Base-by-base conservation (phyloP, 2,797 vertebrate species). In the Myotis pilosus region DNA sequence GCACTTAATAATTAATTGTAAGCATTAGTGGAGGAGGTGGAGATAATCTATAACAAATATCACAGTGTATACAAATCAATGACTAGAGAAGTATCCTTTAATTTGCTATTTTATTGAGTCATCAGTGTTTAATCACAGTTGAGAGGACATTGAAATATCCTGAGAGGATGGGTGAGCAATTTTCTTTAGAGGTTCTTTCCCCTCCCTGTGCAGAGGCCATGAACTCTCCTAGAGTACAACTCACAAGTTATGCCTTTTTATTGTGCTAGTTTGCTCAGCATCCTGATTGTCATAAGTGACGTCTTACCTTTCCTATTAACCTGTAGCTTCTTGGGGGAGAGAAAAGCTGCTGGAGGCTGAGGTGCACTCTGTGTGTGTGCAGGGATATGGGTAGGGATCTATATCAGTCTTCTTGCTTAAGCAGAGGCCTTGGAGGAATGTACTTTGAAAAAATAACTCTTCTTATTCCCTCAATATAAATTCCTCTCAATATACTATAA, bases 11-110 rank as follows among this genome's bases (percentile, higher is more conserved):
- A 78, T 62, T 76, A 41, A 86, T 53, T 49, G 13, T 16, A 88
- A 64, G 20, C n/a, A 75, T 76, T 30, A 87, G 28, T 19, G 17
- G 47, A 94, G 69, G 72, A 87, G 38, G 44, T 33, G 3, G 33
- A 86, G 30, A 92, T 41, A 92, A 82, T 95, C 62, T 87, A 12
- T 81, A 94, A 44, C 19, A 74, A 60, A 79, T 57, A 91, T 44
- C 15, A 75, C 22, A 94, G 44, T 82, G 87, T 68, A 75, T 74
- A 89, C 17, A 89, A 84, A 88, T 78, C 60, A 92, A 72, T 36
- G 44, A 38, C 22, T 83, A 87, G 55, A 87, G 38, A 87, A 93
- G 72, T 30, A 15, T 7, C 3, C 2, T 49, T 71, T 87, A 71
- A 69, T 71, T 79, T 71, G 38, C 12, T 74, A 13, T 74, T 85